These are phyloP conservation scores for Cisticola juncidis DNA, from an alignment of 2,113 vertebrate species.

Conservation along the genomic window DNA sequence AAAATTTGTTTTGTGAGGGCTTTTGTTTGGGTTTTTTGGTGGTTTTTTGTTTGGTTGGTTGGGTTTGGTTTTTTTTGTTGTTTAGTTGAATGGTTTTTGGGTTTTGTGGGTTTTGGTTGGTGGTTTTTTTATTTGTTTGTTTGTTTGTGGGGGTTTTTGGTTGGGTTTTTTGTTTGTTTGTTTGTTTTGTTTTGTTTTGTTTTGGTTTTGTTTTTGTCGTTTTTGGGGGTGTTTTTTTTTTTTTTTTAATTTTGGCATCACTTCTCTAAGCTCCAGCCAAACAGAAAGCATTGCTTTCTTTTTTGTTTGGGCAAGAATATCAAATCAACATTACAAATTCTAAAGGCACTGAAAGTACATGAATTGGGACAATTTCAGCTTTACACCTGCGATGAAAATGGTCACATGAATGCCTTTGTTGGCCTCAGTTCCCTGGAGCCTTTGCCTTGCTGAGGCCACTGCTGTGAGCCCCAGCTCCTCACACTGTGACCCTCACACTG, in stretches of 20 bases:
- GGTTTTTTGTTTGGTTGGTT: too few relatives aligned
- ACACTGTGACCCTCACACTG: neutral
- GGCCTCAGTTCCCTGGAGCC: neutral
- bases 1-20: neutral
- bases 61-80: too few relatives aligned
- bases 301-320: neutral
- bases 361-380: neutral
- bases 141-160: too few relatives aligned
- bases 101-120: too few relatives aligned
- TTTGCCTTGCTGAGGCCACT: neutral
- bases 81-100: too few relatives aligned
- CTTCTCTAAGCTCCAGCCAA: neutral
- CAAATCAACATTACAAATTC: neutral
- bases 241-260: neutral
- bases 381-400: neutral
- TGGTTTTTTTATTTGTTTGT: too few relatives aligned
- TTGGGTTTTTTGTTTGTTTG: too few relatives aligned
- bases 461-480: neutral
- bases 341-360: accelerated
- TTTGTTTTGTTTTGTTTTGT: too few relatives aligned
- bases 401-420: accelerated
- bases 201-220: neutral
- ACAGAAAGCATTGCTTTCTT: neutral
- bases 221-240: too few relatives aligned
- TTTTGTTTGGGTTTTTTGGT: too few relatives aligned